Conservation (phyloP, 2,797 vertebrate genomes). For the Salarias fasciatus region DNA sequence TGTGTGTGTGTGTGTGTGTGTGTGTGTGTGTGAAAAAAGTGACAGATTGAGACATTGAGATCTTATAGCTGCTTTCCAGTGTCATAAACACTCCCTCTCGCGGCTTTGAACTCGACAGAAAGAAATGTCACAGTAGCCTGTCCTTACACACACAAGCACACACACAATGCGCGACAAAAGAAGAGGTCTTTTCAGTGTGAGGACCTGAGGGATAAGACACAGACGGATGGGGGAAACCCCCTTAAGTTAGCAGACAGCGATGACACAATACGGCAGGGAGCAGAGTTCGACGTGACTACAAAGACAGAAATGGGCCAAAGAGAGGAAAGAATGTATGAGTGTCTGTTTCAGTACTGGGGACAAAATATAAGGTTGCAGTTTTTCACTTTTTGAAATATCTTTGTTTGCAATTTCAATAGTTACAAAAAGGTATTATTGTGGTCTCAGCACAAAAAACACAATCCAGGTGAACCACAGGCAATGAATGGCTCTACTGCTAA, state of each 20-base stretch:
- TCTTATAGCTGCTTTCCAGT: slow-evolving; percentile 55
- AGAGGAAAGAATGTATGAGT: background rate
- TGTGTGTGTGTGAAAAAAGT: too few species aligned
- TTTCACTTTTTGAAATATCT: too few species aligned
- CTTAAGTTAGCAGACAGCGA: slow-evolving; percentile 47
- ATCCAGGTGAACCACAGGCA: too few species aligned
- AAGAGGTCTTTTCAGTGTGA: slow-evolving; percentile 55
- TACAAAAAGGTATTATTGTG: too few species aligned
- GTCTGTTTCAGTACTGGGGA: too few species aligned
- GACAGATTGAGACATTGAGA: slow-evolving; percentile 51
- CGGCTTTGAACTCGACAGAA: slow-evolving; percentile 63
- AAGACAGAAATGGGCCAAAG: slow-evolving; percentile 26
- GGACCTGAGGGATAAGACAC: slow-evolving; percentile 69
- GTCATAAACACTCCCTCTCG: slow-evolving; percentile 57
- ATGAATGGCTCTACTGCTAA: too few species aligned
- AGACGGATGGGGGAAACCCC: slow-evolving; percentile 55
- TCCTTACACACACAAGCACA: slow-evolving; percentile 11
- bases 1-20: too few species aligned
- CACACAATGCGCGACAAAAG: slow-evolving; percentile 55
- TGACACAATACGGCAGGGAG: slow-evolving; percentile 47
- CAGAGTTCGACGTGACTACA: slow-evolving; percentile 5
- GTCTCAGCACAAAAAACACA: too few species aligned
- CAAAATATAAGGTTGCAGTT: too few species aligned
- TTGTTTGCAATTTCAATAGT: too few species aligned
- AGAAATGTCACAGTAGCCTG: slow-evolving; percentile 56